phyloP scores from a whole-genome alignment of 2,797 vertebrate genomes.

The Borostomias antarcticus region DNA sequence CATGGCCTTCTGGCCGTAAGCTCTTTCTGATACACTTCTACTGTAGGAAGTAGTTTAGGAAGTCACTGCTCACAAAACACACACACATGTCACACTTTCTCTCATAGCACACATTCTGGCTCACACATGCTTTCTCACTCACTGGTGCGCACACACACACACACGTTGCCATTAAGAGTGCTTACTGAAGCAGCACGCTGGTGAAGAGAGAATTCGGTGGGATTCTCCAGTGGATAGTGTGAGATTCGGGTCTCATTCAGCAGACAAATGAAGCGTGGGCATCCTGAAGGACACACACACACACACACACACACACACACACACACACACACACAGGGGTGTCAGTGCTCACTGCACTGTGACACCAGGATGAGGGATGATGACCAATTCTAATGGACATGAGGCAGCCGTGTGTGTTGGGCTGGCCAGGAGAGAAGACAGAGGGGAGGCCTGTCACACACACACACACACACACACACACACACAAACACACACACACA shows the following conservation, averaged over 20 bases:
- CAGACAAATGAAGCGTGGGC: slow-evolving; percentile 71
- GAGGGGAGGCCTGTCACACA: slow-evolving; percentile 24
- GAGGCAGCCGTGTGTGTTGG: slow-evolving; percentile 58
- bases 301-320: slow-evolving; percentile 35
- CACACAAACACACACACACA: slow-evolving; percentile 13
- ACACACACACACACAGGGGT: slow-evolving; percentile 5
- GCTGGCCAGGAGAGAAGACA: slow-evolving; percentile 35
- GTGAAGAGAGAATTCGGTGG: slow-evolving; percentile 53
- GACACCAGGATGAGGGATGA: slow-evolving; percentile 51
- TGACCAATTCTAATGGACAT: slow-evolving; percentile 67
- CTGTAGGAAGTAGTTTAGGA: slow-evolving; percentile 29
- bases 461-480: slow-evolving; percentile 2
- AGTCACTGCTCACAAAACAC: slow-evolving; percentile 1
- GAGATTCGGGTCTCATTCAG: slow-evolving; percentile 73
- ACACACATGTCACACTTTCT: background rate
- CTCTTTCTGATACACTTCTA: slow-evolving; percentile 50
- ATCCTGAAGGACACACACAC: slow-evolving; percentile 59
- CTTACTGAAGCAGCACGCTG: slow-evolving; percentile 63
- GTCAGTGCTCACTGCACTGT: slow-evolving; percentile 54
- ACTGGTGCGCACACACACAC: background rate
- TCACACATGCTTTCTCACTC: background rate
- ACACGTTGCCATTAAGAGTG: slow-evolving; percentile 57
- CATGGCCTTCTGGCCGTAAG: slow-evolving; percentile 57
- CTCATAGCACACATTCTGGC: background rate
- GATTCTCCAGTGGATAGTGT: slow-evolving; percentile 65